Evolutionary conservation across 1,140 invertebrate genomes (phyloP).

Genomic region (Papilio glaucus): DNA sequence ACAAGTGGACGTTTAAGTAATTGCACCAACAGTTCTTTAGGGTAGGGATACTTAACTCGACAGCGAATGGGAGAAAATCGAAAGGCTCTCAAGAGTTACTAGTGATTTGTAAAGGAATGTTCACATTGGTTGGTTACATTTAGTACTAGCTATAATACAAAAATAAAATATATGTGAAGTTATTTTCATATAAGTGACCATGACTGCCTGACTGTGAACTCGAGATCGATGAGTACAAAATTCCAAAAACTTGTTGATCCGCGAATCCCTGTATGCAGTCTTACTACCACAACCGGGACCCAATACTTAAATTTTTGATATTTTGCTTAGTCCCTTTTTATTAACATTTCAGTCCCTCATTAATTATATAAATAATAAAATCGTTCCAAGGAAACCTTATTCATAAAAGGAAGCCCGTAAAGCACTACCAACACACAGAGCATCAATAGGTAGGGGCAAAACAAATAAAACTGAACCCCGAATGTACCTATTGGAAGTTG

Average conservation of each 20-base stretch:
- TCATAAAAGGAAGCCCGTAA: conserved; percentile 53
- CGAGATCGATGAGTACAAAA: neutral
- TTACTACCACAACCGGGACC: neutral
- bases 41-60: conserved; percentile 36
- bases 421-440: conserved; percentile 51
- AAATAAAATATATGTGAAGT: neutral
- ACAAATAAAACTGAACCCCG: conserved; percentile 64
- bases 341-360: conserved; percentile 4
- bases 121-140: neutral
- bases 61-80: conserved; percentile 34
- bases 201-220: neutral
- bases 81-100: conserved; percentile 27
- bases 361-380: conserved; percentile 30
- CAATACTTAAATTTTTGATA: neutral
- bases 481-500: conserved; percentile 52
- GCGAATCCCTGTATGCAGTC: too few species aligned
- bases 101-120: conserved; percentile 11
- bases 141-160: too few species aligned
- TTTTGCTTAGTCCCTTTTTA: neutral
- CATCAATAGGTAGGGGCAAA: conserved; percentile 56
- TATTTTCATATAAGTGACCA: neutral
- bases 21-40: conserved; percentile 44
- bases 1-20: conserved; percentile 46
- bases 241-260: too few species aligned
- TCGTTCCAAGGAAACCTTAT: conserved; percentile 45